Evolutionary conservation across 1,140 invertebrate species (phyloP), one percentile per base, ranked within the genome.

Genomic region (Pseudoatta argentina): DNA sequence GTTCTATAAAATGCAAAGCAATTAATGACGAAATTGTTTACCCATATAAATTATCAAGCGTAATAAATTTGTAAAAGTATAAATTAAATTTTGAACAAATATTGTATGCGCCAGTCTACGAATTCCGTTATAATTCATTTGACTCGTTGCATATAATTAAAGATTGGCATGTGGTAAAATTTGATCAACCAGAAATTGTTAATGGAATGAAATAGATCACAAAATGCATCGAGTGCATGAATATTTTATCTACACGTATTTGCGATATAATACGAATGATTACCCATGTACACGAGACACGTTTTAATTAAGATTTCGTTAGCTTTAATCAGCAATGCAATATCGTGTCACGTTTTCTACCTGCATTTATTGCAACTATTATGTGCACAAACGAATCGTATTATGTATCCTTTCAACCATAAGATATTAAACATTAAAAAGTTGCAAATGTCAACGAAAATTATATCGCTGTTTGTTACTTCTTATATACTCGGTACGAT

Each of bases 241-340:
- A 83, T 83, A 73, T 61, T 83, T 83, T 73, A 61, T 48, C 69
- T 61, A 30, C 39, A 34, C 30, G 10, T 75, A 75, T 63, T 63
- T 67, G 34, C n/a, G 53, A 63, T 75, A 51, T 83, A 75, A 75
- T 83, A 75, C 39, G 69, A 71, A 14, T 75, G 69, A 83, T 83
- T 83, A 75, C 27, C 24, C 55, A 75, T 83, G 75, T 64, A 75
- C n/a, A 75, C 14, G 34, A 48, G 55, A 81, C 78, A 59, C 21
- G 79, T 83, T 83, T 83, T 83, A 83, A 83, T 83, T 83, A 83
- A 83, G 69, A 55, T 75, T 82, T 83, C 21, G 69, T 57, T 39
- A 8, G 55, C 55, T 73, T 83, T 83, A 75, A 83, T 83, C 55
- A 55, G 8, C 24, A 82, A 51, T 39, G 39, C 39, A 61, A 39